Conservation (phyloP, 2,888 invertebrate genomes). For the Tetropium fuscum region DNA sequence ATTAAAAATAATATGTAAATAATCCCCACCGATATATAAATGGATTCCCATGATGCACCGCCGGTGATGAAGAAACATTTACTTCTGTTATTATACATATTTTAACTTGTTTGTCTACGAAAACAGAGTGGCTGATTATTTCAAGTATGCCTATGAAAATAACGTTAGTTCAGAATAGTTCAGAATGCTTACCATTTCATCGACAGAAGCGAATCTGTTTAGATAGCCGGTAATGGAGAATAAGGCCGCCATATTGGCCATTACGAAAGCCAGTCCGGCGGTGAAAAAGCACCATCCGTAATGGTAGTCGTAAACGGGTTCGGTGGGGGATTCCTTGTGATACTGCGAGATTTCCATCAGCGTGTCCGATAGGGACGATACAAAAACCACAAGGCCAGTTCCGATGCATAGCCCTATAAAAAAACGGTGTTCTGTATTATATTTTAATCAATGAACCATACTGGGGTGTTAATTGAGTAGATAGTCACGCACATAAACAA, state of each 20-base stretch:
- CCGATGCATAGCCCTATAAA: slow-evolving; percentile 72
- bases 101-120: neutral
- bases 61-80: neutral
- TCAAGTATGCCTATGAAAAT: too few species aligned
- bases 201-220: slow-evolving; percentile 71
- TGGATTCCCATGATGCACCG: too few species aligned
- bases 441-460: too few species aligned
- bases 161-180: too few species aligned
- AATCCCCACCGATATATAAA: too few species aligned
- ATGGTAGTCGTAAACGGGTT: slow-evolving; percentile 65
- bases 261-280: slow-evolving; percentile 71
- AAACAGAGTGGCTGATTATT: too few species aligned
- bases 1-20: too few species aligned
- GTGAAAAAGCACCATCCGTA: slow-evolving; percentile 76
- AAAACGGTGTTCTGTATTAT: too few species aligned
- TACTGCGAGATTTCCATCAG: slow-evolving; percentile 67
- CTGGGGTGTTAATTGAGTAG: too few species aligned
- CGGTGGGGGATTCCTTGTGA: slow-evolving; percentile 60
- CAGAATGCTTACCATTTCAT: slow-evolving; percentile 70
- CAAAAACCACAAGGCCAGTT: slow-evolving; percentile 72
- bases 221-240: slow-evolving; percentile 72
- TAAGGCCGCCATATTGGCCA: slow-evolving; percentile 71
- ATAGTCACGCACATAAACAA: too few species aligned
- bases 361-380: slow-evolving; percentile 72
- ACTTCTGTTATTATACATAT: neutral